These are phyloP conservation scores for Tokudaia muenninki DNA, from an alignment of 2,797 vertebrate genomes.

Conservation along the genomic window DNA sequence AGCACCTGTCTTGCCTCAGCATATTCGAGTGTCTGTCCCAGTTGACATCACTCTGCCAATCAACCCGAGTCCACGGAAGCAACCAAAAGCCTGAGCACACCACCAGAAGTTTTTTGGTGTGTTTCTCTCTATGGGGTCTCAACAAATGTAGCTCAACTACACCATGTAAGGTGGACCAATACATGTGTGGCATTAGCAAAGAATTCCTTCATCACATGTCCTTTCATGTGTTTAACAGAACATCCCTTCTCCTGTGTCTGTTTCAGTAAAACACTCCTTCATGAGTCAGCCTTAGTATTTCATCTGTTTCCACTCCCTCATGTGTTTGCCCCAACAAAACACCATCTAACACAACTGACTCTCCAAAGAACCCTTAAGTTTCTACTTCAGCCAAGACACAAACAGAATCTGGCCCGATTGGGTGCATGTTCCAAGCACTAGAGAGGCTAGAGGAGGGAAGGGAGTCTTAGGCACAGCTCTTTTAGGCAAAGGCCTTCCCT, in stretches of 20 bases:
- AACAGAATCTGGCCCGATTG: background rate
- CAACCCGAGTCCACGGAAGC: too few relatives aligned
- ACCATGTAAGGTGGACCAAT: background rate
- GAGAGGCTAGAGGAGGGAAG: background rate
- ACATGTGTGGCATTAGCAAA: background rate
- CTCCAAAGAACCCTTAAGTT: background rate
- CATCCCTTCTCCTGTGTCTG: background rate
- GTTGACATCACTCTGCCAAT: too few relatives aligned
- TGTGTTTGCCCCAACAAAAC: background rate
- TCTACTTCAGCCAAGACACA: background rate
- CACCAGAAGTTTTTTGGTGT: background rate
- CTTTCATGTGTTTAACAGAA: background rate
- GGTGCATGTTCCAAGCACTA: background rate
- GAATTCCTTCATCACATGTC: background rate
- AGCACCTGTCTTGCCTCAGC: too few relatives aligned
- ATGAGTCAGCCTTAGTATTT: background rate
- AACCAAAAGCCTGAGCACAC: too few relatives aligned
- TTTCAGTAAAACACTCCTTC: background rate
- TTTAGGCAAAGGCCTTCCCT: background rate
- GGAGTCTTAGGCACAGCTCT: background rate
- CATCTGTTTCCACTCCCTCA: background rate
- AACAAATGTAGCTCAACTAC: background rate
- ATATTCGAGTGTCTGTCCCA: too few relatives aligned
- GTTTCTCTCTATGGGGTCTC: background rate
- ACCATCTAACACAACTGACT: background rate